phyloP scores from a whole-genome alignment of 2,797 vertebrate species.

The Sylvia borin region DNA sequence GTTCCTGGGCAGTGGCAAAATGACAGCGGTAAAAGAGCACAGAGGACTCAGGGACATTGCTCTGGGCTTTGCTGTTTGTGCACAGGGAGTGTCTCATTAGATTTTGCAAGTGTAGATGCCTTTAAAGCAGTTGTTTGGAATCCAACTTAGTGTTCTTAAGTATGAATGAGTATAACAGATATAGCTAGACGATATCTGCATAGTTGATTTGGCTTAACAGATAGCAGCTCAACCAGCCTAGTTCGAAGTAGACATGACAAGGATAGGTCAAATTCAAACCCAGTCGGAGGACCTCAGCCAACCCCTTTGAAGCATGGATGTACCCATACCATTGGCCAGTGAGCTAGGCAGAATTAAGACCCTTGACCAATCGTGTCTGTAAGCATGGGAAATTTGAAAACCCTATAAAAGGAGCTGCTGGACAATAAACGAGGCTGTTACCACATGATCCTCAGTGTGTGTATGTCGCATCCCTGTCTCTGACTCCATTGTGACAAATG shows the following conservation, averaged over 20 bases:
- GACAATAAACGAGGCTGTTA: neutral
- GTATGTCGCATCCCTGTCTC: neutral
- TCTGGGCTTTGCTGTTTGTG: neutral
- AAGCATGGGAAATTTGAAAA: neutral
- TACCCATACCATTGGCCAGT: neutral
- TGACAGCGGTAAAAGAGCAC: neutral
- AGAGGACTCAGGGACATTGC: neutral
- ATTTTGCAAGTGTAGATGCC: neutral
- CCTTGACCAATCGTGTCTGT: neutral
- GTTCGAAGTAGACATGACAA: neutral
- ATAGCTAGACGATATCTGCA: neutral
- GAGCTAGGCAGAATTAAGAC: neutral
- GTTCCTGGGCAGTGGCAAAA: neutral
- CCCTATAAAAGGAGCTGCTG: neutral
- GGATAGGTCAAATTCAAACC: neutral
- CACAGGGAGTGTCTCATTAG: neutral
- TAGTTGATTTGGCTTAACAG: neutral
- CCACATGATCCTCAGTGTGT: neutral
- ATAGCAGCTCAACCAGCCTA: neutral
- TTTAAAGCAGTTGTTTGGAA: neutral
- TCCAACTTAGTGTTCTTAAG: neutral
- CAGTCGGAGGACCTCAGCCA: neutral
- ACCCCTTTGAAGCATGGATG: neutral
- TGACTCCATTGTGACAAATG: neutral
- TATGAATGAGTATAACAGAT: neutral